Conservation (phyloP, 2,113 vertebrate genomes). For the Galbula dea region DNA sequence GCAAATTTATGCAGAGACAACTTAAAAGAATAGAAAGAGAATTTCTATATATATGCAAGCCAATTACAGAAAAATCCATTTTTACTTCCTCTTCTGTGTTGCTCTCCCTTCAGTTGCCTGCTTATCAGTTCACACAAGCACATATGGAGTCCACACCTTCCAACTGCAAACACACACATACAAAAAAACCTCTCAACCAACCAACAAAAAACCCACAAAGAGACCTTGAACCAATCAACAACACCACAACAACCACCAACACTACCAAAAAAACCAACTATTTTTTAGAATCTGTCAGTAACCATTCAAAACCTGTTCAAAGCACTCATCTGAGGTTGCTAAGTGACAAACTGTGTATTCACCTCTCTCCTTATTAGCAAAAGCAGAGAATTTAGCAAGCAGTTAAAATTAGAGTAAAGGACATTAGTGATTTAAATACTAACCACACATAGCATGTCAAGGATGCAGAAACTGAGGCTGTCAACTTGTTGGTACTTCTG, state of each 20-base stretch:
- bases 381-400: background rate
- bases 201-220: background rate
- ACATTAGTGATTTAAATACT: background rate
- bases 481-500: background rate
- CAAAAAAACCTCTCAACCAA: too few relatives aligned
- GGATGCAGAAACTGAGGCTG: background rate
- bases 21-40: conserved; percentile 55
- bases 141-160: conserved; percentile 34
- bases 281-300: background rate
- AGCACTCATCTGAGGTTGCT: conserved; percentile 2
- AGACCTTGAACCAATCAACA: too few relatives aligned
- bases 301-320: background rate
- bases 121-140: conserved; percentile 23
- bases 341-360: background rate
- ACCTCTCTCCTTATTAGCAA: background rate
- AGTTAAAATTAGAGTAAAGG: background rate
- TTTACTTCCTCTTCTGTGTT: conserved; percentile 21
- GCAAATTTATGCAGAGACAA: conserved; percentile 44
- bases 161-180: background rate
- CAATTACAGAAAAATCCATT: conserved; percentile 45
- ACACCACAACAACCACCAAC: too few relatives aligned
- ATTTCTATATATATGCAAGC: conserved; percentile 35
- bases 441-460: background rate
- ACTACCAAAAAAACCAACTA: too few relatives aligned
- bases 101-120: conserved; percentile 1